Evolutionary conservation across 2,888 invertebrate species (phyloP).

Genomic region (Trichopoda pennipes): DNA sequence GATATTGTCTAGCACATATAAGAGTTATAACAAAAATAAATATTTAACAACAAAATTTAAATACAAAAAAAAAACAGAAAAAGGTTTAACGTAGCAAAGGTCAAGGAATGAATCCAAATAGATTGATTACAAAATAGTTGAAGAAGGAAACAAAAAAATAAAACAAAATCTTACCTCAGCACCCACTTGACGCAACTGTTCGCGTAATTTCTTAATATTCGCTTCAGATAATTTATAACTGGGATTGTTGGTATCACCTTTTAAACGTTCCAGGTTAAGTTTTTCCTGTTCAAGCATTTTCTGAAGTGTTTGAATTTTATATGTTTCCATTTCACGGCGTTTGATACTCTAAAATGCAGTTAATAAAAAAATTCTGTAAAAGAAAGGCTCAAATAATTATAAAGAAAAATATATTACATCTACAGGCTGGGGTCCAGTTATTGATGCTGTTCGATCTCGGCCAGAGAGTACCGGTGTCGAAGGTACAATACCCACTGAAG

Average conservation of each 20-base stretch:
- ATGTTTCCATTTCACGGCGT: constrained; percentile 90
- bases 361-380: constrained; percentile 1
- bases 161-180: constrained; percentile 78
- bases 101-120: constrained; percentile 27
- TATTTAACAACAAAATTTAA: constrained; percentile 36
- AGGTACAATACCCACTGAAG: constrained; percentile 81
- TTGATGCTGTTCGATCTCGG: constrained; percentile 83
- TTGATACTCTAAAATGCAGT: constrained; percentile 86
- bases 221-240: constrained; percentile 80
- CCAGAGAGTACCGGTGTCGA: constrained; percentile 82
- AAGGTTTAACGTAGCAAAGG: constrained; percentile 32
- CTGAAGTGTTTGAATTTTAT: constrained; percentile 91
- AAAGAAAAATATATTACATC: constrained; percentile 84
- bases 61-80: constrained; percentile 16
- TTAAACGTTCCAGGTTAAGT: constrained; percentile 89
- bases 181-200: constrained; percentile 80
- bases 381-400: constrained; percentile 3
- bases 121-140: background rate
- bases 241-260: constrained; percentile 81
- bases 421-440: constrained; percentile 93
- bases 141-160: background rate
- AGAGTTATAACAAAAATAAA: constrained; percentile 30
- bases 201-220: constrained; percentile 79
- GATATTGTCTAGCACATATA: background rate
- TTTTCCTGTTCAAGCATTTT: constrained; percentile 95